Conservation (phyloP, 1,140 invertebrate genomes). For the Vollenhovia emeryi region DNA sequence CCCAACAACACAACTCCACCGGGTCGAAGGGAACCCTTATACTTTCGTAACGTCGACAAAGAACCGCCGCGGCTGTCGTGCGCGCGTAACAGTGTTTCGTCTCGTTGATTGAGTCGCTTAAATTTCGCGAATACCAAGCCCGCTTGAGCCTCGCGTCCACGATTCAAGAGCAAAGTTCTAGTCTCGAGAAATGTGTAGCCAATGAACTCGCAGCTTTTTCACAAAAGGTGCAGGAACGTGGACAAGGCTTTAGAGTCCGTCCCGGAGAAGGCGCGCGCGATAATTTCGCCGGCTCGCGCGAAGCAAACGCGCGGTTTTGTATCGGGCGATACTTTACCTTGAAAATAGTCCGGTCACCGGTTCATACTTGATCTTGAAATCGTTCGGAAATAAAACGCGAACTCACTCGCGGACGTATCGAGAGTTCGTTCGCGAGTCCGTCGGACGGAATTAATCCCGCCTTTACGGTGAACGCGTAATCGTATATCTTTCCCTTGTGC, state of each 20-base stretch:
- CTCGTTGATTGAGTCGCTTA: background rate
- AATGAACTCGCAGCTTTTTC: too few relatives aligned
- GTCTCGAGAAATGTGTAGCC: too few relatives aligned
- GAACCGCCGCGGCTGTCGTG: background rate
- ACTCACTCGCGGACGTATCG: background rate
- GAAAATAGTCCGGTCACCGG: background rate
- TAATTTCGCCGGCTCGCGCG: background rate
- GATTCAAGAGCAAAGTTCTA: too few relatives aligned
- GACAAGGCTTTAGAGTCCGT: too few relatives aligned
- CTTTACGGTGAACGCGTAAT: conserved; percentile 9
- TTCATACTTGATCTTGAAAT: conserved; percentile 50
- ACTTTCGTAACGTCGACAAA: conserved; percentile 42
- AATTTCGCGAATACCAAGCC: background rate
- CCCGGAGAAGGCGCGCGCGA: background rate
- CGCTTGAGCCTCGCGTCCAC: too few relatives aligned
- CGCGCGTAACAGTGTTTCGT: background rate
- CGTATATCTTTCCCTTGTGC: conserved; percentile 9
- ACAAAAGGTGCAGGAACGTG: too few relatives aligned
- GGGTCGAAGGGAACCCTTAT: conserved; percentile 23
- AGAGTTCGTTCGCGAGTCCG: background rate
- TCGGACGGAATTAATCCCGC: background rate
- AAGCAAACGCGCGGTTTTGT: background rate
- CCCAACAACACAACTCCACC: conserved; percentile 18
- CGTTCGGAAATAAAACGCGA: background rate
- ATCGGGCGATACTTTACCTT: background rate